Base-by-base conservation (phyloP, 1,140 invertebrate genomes). In the Acromyrmex heyeri region DNA sequence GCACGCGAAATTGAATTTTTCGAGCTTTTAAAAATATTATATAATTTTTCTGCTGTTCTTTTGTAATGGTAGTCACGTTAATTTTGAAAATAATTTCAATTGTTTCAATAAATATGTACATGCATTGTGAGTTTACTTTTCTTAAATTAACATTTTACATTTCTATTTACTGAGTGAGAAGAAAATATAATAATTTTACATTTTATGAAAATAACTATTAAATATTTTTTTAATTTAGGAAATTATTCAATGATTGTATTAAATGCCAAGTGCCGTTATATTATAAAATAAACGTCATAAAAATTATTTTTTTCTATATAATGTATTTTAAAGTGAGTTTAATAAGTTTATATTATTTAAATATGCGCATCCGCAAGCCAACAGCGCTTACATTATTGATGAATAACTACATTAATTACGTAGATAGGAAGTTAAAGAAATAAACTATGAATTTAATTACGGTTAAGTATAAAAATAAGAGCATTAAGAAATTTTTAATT, bases 381-480 rank as follows among this genome's bases (percentile, higher is more conserved):
- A 90, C 89, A 89, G 88, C 86, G 76, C 72, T 91, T 86, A 88
- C 76, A 85, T 91, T 88, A 91, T 92, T 93, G 92, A 93, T 93
- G 92, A 94, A 93, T 93, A 93, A 93, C 88, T 88, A 92, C 90
- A 93, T 94, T 93, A 92, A 93, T 93, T 89, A 44, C 88, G 82
- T 72, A 85, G 91, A 93, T 87, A 89, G 86, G 62, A 89, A 91
- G 77, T 90, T 88, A 67, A 83, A 57, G 72, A 75, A 59, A 21
- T 79, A 69, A 34, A 38, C 24, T 3, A 69, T 6, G 55, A 79
- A 55, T 34, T 79, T n/a, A 27, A 69, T 69, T 67, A 53, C 3
- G 34, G 5, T 76, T 79, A 79, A 34, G 2, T n/a, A 24, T 61
- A 18, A 53, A 62, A 61, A 77, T n/a, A 0, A 4, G 10, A 30